Conservation (phyloP, 1,140 invertebrate species). For the Drosophila varians region DNA sequence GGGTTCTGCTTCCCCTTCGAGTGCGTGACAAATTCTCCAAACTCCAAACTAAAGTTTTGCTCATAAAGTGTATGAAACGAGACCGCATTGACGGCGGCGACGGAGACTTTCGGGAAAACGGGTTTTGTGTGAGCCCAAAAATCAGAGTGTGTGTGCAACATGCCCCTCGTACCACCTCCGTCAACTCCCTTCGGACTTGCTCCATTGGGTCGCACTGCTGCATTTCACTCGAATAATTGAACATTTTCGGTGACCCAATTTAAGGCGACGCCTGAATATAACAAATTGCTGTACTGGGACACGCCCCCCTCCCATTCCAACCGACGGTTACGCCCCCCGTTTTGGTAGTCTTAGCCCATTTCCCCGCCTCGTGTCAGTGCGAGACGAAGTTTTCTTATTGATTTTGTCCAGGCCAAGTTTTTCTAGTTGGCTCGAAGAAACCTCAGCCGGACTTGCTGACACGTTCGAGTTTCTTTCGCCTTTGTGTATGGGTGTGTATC, state of each 20-base stretch:
- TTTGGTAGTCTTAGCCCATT: constrained; percentile 14
- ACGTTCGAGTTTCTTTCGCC: constrained; percentile 39
- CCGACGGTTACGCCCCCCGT: constrained; percentile 11
- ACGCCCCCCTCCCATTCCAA: constrained; percentile 11
- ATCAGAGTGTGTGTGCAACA: constrained; percentile 34
- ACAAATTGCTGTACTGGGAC: constrained; percentile 63
- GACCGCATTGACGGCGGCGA: constrained; percentile 2
- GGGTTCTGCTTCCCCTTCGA: constrained; percentile 5
- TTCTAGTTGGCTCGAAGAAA: constrained; percentile 20
- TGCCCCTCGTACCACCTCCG: not conserved
- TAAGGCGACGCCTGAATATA: constrained; percentile 51
- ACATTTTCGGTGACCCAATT: constrained; percentile 76
- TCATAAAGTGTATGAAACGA: constrained; percentile 36
- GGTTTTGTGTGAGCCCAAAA: constrained; percentile 64
- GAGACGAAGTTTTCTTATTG: constrained; percentile 70
- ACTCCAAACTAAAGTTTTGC: constrained; percentile 2
- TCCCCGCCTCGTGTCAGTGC: constrained; percentile 3
- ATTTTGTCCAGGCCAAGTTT: constrained; percentile 65
- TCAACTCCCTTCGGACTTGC: constrained; percentile 3
- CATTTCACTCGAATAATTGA: constrained; percentile 70
- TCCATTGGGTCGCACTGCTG: constrained; percentile 30
- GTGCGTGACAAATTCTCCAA: constrained; percentile 25
- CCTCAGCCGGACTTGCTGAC: constrained; percentile 43
- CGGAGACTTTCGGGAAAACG: constrained; percentile 27
- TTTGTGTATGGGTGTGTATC: constrained; percentile 2